Evolutionary conservation across 53 echinoderm and acorn worm genomes (phyloP), one percentile per base, ranked within the genome.

Genomic region (Patiria pectinifera): DNA sequence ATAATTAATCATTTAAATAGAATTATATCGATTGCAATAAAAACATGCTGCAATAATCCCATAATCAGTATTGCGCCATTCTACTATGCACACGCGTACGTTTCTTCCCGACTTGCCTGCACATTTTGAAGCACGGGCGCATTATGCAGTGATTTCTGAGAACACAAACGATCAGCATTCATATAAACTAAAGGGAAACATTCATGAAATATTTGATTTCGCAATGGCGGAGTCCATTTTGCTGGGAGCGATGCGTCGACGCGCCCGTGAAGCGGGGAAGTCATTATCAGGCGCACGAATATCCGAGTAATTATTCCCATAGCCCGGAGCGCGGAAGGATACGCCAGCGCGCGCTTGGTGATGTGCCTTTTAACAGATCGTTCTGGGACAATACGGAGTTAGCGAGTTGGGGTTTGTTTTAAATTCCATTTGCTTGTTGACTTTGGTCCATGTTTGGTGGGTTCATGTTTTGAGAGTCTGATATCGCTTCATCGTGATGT

Each of bases 271-370:
- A 44, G 44, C 23, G 53, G 24, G 43, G 14, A 66, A 62, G 85
- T 85, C 66, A 85, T 85, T 85, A 86, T 86, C 46, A 71, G 58
- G 74, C 86, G 74, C 86, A 86, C 86, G 74, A 71, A 84, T 45
- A 85, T 35, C 85, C 85, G 44, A 53, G 74, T 86, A 49, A 86
- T 86, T 86, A 86, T 86, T 86, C 86, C 71, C 24, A 86, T 75
- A n/a, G 74, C 86, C 86, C 53, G 21, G 53, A 86, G 86, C 74
- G 86, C 86, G 86, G 86, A 86, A 86, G 86, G 86, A 86, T 86
- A 86, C 75, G 6, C 18, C 48, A 69, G 70, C 15, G 74, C 46
- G 70, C 48, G 86, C 71, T 74, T 12, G 26, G 86, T 74, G 86
- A 86, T 72, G 86, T 74, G 22, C 86, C 72, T 86, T 86, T 86